Evolutionary conservation across 1,140 invertebrate species (phyloP).

Genomic region (Thaumetopoea pityocampa): DNA sequence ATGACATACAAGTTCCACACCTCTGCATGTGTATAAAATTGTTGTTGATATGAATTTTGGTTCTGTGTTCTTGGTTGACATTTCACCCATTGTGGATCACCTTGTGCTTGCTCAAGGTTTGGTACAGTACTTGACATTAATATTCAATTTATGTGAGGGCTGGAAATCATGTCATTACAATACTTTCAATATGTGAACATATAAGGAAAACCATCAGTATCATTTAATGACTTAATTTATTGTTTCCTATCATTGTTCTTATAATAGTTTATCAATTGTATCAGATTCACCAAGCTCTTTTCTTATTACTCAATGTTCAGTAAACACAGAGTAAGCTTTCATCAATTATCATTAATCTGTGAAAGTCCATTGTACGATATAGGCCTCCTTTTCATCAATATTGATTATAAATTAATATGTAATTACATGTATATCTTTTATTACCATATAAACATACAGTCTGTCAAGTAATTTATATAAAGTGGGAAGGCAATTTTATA

Average conservation of each 20-base stretch:
- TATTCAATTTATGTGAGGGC: constrained; percentile 39
- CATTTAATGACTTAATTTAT: constrained; percentile 19
- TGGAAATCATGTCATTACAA: constrained; percentile 30
- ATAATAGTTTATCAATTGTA: constrained; percentile 7
- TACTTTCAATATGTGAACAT: constrained; percentile 42
- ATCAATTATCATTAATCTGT: too few species aligned
- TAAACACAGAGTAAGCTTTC: too few species aligned
- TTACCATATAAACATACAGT: too few species aligned
- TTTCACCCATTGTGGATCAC: constrained; percentile 63
- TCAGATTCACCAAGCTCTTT: too few species aligned
- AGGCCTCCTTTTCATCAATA: too few species aligned
- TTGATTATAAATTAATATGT: too few species aligned
- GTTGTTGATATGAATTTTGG: constrained; percentile 36
- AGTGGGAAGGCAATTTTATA: too few species aligned
- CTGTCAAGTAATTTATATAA: too few species aligned
- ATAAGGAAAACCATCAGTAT: constrained; percentile 36
- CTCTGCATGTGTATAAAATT: constrained; percentile 43
- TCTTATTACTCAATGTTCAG: too few species aligned
- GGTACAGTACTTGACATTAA: constrained; percentile 59
- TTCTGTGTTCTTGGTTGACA: constrained; percentile 59
- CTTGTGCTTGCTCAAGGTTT: constrained; percentile 63
- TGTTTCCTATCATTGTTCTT: constrained; percentile 22
- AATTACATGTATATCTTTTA: too few species aligned
- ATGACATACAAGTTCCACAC: constrained; percentile 38
- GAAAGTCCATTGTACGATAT: too few species aligned